Evolutionary conservation across 2,888 invertebrate genomes (phyloP).

Genomic region (Melieria crassipennis): DNA sequence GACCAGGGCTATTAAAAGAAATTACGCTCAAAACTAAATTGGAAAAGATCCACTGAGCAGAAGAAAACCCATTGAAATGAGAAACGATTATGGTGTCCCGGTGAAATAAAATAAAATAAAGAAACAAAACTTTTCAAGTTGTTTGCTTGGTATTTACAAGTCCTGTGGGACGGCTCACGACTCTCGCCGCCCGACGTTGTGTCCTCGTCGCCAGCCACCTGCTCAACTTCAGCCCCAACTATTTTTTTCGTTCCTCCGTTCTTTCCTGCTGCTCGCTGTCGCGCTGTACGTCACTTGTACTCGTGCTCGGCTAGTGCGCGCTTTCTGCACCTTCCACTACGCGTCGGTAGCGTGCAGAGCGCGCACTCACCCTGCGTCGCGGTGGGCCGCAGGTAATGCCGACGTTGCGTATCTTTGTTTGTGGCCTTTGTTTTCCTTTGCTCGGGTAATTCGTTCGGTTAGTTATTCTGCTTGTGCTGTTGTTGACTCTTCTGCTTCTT

Average conservation of each 20-base stretch:
- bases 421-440: slow-evolving; percentile 39
- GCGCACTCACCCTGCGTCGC: background rate
- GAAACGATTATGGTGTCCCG: slow-evolving; percentile 63
- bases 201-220: background rate
- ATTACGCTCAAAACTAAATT: slow-evolving; percentile 64
- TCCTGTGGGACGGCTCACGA: slow-evolving; percentile 53
- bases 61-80: slow-evolving; percentile 58
- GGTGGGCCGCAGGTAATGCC: slow-evolving; percentile 39
- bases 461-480: slow-evolving; percentile 29
- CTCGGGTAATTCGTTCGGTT: slow-evolving; percentile 33
- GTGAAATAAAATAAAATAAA: slow-evolving; percentile 49
- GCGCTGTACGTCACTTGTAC: slow-evolving; percentile 15
- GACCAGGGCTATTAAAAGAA: slow-evolving; percentile 63
- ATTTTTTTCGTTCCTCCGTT: background rate
- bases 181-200: no score
- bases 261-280: background rate
- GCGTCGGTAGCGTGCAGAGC: slow-evolving; percentile 1
- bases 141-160: slow-evolving; percentile 63
- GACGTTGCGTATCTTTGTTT: slow-evolving; percentile 57
- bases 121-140: slow-evolving; percentile 60
- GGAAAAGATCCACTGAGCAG: slow-evolving; percentile 43
- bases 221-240: slow-evolving; percentile 20
- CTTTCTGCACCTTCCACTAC: slow-evolving; percentile 1
- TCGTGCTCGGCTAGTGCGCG: background rate
- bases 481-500: slow-evolving; percentile 33